Conservation (phyloP, 1,140 invertebrate genomes). For the Caenorhabditis briggsae region DNA sequence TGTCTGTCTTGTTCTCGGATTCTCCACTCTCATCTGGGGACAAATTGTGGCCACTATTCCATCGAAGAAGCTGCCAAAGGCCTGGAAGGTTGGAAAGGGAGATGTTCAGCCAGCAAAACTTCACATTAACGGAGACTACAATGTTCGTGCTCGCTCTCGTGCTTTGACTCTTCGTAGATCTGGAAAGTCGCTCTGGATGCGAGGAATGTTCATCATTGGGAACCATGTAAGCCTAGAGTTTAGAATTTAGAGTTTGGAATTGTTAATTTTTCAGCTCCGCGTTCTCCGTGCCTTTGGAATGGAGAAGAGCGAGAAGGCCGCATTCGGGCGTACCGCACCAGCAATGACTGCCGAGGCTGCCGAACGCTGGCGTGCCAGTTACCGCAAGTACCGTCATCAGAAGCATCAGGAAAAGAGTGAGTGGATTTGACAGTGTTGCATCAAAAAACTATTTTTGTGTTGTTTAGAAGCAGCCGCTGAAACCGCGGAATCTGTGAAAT, state of each 20-base stretch:
- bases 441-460: background rate
- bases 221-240: slow-evolving; percentile 71
- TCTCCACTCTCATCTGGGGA: slow-evolving; percentile 95
- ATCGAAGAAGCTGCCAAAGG: slow-evolving; percentile 68
- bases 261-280: slow-evolving; percentile 54
- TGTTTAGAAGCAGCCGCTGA: slow-evolving; percentile 55
- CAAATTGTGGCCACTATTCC: slow-evolving; percentile 93
- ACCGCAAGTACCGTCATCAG: slow-evolving; percentile 73
- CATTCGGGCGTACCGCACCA: slow-evolving; percentile 72
- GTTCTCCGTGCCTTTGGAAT: slow-evolving; percentile 70
- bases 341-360: slow-evolving; percentile 76
- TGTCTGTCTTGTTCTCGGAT: slow-evolving; percentile 96
- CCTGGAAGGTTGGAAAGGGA: slow-evolving; percentile 64
- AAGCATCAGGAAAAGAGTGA: slow-evolving; percentile 71
- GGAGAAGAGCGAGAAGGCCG: slow-evolving; percentile 61
- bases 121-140: slow-evolving; percentile 64
- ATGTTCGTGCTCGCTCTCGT: slow-evolving; percentile 59
- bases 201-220: slow-evolving; percentile 74
- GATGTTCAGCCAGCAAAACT: slow-evolving; percentile 60
- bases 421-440: background rate
- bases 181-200: slow-evolving; percentile 71
- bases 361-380: slow-evolving; percentile 74
- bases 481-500: slow-evolving; percentile 50
- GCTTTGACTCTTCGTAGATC: slow-evolving; percentile 61
- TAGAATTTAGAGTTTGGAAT: background rate